phyloP scores from a whole-genome alignment of 1,140 invertebrate genomes.

The Ruditapes philippinarum region DNA sequence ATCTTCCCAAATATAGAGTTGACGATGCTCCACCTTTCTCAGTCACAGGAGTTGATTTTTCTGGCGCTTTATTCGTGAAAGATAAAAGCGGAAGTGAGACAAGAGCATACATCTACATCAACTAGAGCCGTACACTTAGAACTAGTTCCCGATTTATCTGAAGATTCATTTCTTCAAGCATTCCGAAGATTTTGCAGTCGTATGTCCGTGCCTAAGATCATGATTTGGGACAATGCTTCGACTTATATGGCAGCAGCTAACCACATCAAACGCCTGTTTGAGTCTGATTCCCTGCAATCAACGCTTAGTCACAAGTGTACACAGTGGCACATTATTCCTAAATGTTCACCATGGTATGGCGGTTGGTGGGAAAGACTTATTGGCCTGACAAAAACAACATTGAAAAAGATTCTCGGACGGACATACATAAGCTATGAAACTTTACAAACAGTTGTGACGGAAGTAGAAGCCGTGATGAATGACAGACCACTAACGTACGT shows the following conservation, averaged over 20 bases:
- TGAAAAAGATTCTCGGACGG: slow-evolving; percentile 80
- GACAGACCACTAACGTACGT: slow-evolving; percentile 35
- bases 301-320: neutral
- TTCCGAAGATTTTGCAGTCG: neutral
- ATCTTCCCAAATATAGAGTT: neutral
- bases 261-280: neutral
- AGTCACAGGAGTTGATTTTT: slow-evolving; percentile 17
- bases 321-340: slow-evolving; percentile 73
- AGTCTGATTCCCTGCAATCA: neutral
- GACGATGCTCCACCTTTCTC: neutral
- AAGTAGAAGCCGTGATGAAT: slow-evolving; percentile 68
- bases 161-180: too few relatives aligned
- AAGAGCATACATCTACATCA: neutral
- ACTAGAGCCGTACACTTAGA: too few relatives aligned
- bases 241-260: neutral
- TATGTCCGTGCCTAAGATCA: neutral
- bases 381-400: slow-evolving; percentile 69
- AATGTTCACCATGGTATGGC: slow-evolving; percentile 85
- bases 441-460: slow-evolving; percentile 74
- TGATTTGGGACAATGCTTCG: neutral
- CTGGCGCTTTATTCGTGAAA: neutral
- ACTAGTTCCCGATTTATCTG: too few relatives aligned
- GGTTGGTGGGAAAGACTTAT: slow-evolving; percentile 86
- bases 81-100: neutral
- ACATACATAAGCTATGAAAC: slow-evolving; percentile 70